Evolutionary conservation across 2,113 vertebrate species (phyloP), one percentile per base, ranked within the genome.

Genomic region (Eolophus roseicapilla): DNA sequence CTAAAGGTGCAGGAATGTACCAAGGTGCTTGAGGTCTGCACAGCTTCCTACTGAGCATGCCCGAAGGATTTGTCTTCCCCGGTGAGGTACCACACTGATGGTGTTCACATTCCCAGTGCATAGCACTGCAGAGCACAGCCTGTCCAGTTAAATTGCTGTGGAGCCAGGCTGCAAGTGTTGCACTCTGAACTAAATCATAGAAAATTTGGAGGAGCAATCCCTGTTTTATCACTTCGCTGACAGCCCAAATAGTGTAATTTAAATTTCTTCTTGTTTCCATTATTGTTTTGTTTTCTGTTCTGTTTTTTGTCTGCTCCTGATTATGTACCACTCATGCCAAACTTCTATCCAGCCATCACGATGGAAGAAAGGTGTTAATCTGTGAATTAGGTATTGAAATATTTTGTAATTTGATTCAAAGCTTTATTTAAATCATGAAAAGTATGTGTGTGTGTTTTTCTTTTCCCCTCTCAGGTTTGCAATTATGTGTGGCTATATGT

Each of bases 401-500:
- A 89, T 86, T 95, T 93, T 94, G 35, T 94, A 85, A 92, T 87
- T 86, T 62, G 65, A 76, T 86, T 88, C 84, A 77, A 67, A 95
- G 49, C 14, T 81, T 91, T 95, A 89, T 95, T 95, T 95, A 95
- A 96, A 92, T 95, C 86, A 96, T 18, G 18, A 95, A 95, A 96
- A 97, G 94, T 82, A 92, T 96, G 96, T 96, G 95, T 96, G 94
- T 97, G 86, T 97, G 95, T 97, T 97, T 93, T 96, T 96, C 84
- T 97, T 96, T 95, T 93, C 85, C 84, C 41, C 89, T 93, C 87
- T 91, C 97, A 99, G 99, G 99, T 99, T 98, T 96, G 99, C 99
- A 82, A 97, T 99, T 97, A 98, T 99, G 96, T 99, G 99, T 97
- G 99, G 99, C 86, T 98, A 99, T 64, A 98, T 99, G 97, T 98